These are phyloP conservation scores for Lathronympha strigana DNA, from an alignment of 2,888 invertebrate species.

Conservation along the genomic window DNA sequence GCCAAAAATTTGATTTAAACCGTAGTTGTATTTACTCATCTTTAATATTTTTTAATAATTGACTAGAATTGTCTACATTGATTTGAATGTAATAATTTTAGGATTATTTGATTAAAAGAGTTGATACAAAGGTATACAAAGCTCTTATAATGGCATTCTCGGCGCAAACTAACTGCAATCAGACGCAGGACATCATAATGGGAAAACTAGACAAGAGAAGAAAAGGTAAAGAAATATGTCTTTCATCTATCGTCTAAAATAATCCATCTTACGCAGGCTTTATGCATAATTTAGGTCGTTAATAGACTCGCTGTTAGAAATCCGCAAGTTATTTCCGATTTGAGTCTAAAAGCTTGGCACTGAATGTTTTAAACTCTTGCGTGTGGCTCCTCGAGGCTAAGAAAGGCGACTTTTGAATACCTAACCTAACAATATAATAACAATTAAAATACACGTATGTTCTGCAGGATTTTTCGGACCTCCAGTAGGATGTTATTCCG, in stretches of 20 bases:
- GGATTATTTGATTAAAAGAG: conserved; percentile 92
- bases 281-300: too few species aligned
- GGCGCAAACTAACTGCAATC: conserved; percentile 96
- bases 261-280: too few species aligned
- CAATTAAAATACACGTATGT: conserved; percentile 26
- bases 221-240: conserved; percentile 89
- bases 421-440: background rate
- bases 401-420: too few species aligned
- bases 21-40: too few species aligned
- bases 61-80: too few species aligned
- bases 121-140: conserved; percentile 91
- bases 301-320: background rate
- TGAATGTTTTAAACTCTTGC: background rate
- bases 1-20: too few species aligned
- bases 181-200: conserved; percentile 98
- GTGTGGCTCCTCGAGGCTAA: too few species aligned
- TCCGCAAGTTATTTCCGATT: background rate
- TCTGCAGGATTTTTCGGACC: conserved; percentile 94
- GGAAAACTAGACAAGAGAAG: conserved; percentile 95
- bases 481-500: conserved; percentile 93
- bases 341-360: background rate
- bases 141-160: conserved; percentile 96
- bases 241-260: background rate
- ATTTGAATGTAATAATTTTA: conserved; percentile 57
- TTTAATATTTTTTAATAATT: too few species aligned